Percentiles rank a stretch among this genome's conserved stretches.
Evolutionary conservation across 2,113 vertebrate genomes (phyloP).

Genomic region (Microtus ochrogaster): DNA sequence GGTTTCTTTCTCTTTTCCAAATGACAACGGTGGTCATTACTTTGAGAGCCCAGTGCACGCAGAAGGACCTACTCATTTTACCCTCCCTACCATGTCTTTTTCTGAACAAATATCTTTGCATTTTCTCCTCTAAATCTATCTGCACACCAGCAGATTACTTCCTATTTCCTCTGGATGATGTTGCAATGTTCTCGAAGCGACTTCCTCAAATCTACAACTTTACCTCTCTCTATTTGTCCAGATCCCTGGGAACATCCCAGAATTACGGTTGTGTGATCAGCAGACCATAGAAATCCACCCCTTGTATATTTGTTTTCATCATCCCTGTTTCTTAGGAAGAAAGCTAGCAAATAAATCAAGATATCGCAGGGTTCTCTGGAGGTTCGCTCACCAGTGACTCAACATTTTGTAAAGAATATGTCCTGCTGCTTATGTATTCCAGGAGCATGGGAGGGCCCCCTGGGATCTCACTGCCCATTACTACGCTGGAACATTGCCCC

Average conservation of each 20-base stretch:
- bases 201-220: background rate
- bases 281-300: background rate
- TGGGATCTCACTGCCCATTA: fast-evolving
- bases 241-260: background rate
- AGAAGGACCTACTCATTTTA: background rate
- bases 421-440: background rate
- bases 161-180: background rate
- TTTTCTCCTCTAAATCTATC: no score
- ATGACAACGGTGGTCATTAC: background rate
- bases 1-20: background rate
- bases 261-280: background rate
- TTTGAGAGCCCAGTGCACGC: background rate
- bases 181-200: background rate
- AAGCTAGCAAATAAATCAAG: background rate
- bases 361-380: background rate
- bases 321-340: background rate
- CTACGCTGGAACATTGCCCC: background rate
- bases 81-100: fast-evolving
- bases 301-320: background rate
- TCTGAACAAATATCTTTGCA: background rate
- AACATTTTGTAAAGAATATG: fast-evolving
- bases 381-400: background rate
- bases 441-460: background rate
- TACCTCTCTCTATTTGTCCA: background rate
- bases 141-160: background rate